These are phyloP conservation scores for Apteryx owenii DNA, from an alignment of 2,113 vertebrate species.

Conservation along the genomic window DNA sequence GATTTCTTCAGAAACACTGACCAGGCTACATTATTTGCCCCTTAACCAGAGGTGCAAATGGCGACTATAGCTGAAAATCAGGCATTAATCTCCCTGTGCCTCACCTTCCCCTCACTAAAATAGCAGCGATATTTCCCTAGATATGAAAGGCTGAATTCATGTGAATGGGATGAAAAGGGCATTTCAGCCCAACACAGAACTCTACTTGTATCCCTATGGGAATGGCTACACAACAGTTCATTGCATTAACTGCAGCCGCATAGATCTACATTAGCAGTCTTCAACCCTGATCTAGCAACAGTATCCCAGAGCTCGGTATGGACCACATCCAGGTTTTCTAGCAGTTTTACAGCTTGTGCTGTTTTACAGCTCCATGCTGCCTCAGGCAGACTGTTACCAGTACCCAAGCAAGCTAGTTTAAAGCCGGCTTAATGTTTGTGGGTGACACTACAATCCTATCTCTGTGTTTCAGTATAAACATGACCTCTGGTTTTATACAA, in stretches of 20 bases:
- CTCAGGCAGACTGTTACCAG: neutral
- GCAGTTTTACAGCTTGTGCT: slow-evolving; percentile 28
- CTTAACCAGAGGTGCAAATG: neutral
- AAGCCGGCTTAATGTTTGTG: neutral
- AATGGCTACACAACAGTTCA: neutral
- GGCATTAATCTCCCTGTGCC: neutral
- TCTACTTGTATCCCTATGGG: neutral
- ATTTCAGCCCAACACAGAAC: neutral
- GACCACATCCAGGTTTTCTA: slow-evolving; percentile 18
- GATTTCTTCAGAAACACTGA: neutral
- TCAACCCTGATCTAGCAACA: neutral
- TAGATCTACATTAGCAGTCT: neutral
- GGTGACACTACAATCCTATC: neutral
- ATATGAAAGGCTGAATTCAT: neutral
- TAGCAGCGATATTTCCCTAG: neutral
- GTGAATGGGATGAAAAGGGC: neutral
- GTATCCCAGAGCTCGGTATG: neutral
- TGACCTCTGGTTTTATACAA: neutral
- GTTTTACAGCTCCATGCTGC: neutral
- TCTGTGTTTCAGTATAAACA: neutral
- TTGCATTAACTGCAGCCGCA: neutral
- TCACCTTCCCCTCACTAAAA: neutral
- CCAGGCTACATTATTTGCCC: neutral
- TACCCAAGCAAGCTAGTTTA: neutral
- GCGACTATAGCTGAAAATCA: neutral